Evolutionary conservation across 2,797 vertebrate genomes (phyloP).

Genomic region (Octomys mimax): DNA sequence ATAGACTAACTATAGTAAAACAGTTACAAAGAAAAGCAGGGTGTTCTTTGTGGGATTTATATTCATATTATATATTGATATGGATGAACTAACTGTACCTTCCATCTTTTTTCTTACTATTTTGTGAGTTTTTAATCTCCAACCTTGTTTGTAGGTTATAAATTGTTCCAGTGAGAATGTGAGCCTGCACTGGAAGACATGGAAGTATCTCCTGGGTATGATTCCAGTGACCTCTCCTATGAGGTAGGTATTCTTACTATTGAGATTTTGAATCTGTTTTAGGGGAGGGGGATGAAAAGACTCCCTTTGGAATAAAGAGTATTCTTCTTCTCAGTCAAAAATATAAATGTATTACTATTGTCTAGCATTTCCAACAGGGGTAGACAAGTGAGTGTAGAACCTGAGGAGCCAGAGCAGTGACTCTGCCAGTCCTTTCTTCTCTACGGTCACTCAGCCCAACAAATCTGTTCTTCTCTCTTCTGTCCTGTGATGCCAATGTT

Average conservation of each 20-base stretch:
- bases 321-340: not conserved
- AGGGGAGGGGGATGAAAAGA: not conserved
- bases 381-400: not conserved
- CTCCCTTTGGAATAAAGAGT: not conserved
- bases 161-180: not conserved
- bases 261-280: not conserved
- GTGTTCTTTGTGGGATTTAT: not conserved
- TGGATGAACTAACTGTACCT: not conserved
- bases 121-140: constrained; percentile 13
- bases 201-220: not conserved
- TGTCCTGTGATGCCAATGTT: not conserved
- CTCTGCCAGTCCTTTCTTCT: not conserved
- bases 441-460: not conserved
- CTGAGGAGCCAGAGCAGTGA: not conserved
- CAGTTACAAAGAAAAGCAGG: not conserved
- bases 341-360: not conserved
- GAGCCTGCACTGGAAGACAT: not conserved
- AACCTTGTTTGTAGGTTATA: not conserved
- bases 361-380: not conserved
- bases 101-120: not conserved
- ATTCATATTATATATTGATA: not conserved
- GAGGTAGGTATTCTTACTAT: not conserved
- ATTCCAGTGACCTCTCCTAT: not conserved
- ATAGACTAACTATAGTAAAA: not conserved
- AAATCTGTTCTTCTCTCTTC: not conserved